Evolutionary conservation across 1,140 invertebrate genomes (phyloP).

Genomic region (Drosophila carrolli): DNA sequence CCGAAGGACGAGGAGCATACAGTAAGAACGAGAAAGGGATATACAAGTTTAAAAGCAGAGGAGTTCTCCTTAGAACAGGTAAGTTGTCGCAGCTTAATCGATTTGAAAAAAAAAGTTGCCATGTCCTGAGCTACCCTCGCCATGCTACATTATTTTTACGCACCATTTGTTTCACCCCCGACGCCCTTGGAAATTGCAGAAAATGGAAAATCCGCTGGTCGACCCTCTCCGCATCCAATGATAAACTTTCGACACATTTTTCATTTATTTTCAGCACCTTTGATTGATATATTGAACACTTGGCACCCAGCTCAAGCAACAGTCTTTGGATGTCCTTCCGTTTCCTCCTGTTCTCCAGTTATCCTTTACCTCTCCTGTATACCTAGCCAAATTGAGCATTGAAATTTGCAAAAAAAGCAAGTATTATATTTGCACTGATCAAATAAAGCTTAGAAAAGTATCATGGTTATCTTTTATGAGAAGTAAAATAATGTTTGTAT

Average conservation of each 20-base stretch:
- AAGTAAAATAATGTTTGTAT: too few relatives aligned
- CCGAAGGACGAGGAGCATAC: constrained; percentile 31
- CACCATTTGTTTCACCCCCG: constrained; percentile 64
- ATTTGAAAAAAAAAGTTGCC: constrained; percentile 72
- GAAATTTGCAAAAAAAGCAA: background rate
- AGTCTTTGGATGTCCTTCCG: constrained; percentile 52
- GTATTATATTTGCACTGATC: background rate
- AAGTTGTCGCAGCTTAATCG: constrained; percentile 79
- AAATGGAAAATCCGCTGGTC: constrained; percentile 61
- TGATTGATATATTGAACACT: constrained; percentile 83
- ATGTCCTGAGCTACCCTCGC: constrained; percentile 62
- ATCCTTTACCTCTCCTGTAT: constrained; percentile 14
- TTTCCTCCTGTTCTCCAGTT: constrained; percentile 20
- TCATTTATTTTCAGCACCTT: constrained; percentile 83
- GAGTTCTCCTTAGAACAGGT: constrained; percentile 37
- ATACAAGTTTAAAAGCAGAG: background rate
- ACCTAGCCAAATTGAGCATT: background rate
- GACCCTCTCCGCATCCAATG: constrained; percentile 47
- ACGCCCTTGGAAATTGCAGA: constrained; percentile 41
- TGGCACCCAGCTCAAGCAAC: constrained; percentile 77
- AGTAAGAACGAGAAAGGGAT: background rate
- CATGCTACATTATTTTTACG: constrained; percentile 75
- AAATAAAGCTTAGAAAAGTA: too few relatives aligned
- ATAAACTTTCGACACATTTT: constrained; percentile 83
- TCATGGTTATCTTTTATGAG: too few relatives aligned